phyloP scores from a whole-genome alignment of 2,113 vertebrate genomes.

The Colius striatus region DNA sequence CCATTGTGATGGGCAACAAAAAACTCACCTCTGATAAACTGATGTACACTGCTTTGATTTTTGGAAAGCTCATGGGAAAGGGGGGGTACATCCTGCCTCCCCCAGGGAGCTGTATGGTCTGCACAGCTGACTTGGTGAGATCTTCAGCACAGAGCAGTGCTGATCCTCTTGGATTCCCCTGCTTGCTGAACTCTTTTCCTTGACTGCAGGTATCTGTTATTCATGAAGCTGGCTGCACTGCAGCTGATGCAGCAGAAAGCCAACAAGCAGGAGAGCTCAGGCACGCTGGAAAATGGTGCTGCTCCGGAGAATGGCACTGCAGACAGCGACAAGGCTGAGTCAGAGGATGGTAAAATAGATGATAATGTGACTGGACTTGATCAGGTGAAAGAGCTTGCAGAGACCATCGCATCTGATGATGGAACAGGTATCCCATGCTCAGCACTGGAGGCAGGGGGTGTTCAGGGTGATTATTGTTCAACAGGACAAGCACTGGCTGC shows the following conservation, averaged over 20 bases:
- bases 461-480: neutral
- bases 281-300: conserved; percentile 68
- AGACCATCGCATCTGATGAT: conserved; percentile 91
- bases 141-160: neutral
- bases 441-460: neutral
- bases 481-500: neutral
- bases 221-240: conserved; percentile 97
- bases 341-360: conserved; percentile 78
- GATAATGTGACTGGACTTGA: conserved; percentile 87
- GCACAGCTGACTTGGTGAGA: neutral
- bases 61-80: neutral
- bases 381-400: conserved; percentile 94
- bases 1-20: neutral
- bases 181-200: neutral
- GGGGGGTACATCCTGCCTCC: neutral
- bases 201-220: conserved; percentile 89
- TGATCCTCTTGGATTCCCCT: neutral
- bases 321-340: conserved; percentile 76
- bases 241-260: conserved; percentile 99
- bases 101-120: neutral
- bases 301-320: conserved; percentile 63
- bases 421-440: conserved; percentile 79
- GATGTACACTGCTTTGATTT: neutral
- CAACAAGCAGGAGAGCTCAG: conserved; percentile 78
- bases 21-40: neutral